Evolutionary conservation across 2,888 invertebrate genomes (phyloP).

Genomic region (Clistopyga incitator): DNA sequence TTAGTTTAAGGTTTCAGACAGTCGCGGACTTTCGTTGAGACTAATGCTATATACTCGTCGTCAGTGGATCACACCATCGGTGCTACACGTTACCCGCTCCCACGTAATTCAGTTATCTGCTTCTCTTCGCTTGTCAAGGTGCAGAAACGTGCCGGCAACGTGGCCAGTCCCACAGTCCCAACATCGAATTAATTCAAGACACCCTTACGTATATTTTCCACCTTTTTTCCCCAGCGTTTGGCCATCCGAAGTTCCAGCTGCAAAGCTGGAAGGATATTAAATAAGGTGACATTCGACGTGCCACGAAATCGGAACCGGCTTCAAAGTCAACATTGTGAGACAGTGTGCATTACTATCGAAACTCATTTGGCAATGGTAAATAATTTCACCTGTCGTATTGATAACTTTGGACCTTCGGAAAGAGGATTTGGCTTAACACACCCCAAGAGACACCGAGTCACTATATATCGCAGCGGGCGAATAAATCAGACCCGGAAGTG

Average conservation of each 20-base stretch:
- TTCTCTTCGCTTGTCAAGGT: constrained; percentile 32
- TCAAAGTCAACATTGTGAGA: background rate
- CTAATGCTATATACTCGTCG: constrained; percentile 35
- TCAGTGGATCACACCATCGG: constrained; percentile 54
- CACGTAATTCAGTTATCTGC: constrained; percentile 61
- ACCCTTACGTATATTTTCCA: background rate
- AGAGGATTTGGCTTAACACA: background rate
- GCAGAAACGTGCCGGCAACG: background rate
- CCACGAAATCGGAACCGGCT: background rate
- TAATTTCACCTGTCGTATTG: constrained; percentile 17
- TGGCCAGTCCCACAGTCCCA: background rate
- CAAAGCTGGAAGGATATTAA: background rate
- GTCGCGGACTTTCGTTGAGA: constrained; percentile 40
- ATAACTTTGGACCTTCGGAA: constrained; percentile 7
- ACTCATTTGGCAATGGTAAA: constrained; percentile 4
- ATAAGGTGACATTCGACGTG: too few relatives aligned
- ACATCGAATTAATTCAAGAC: background rate
- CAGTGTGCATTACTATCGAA: background rate
- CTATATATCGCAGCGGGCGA: constrained; percentile 28
- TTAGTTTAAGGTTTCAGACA: constrained; percentile 6
- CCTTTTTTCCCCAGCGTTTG: background rate
- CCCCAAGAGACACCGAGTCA: constrained; percentile 5
- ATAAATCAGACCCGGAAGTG: constrained; percentile 57
- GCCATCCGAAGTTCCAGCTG: background rate
- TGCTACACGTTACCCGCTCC: constrained; percentile 46